Base-by-base conservation (phyloP, 2,888 invertebrate species). In the Dioctria rufipes region DNA sequence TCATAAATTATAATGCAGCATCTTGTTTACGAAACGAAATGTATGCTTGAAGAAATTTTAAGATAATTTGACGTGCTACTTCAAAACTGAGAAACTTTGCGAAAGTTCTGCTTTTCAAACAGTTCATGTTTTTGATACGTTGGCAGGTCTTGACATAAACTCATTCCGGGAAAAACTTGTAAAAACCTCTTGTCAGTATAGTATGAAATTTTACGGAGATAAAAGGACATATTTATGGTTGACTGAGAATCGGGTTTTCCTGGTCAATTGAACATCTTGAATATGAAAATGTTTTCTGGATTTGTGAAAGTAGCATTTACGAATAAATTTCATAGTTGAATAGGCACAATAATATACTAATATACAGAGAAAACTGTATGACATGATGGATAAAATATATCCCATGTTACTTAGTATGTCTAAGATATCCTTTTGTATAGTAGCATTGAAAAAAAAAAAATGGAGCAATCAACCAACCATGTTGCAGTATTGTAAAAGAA, bases 251-350 rank as follows among this genome's bases (percentile, higher is more conserved):
- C 77, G 77, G 77, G 77, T 77, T 77, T 77, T 77, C 77, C 77
- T 77, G 77, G 77, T 77, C 77, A 77, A 77, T 77, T 77, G 77
- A 77, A 42, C 63, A 63, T 77, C 63, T 77, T 63, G 77, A 77
- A 77, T 77, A 77, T 77, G 77, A 77, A 77, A 77, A 77, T 77
- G 77, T 77, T 77, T 77, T 77, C 77, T 51, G 61, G 49, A 77
- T 77, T 77, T 77, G 63, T 63, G 49, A 77, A 63, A 77, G 63
- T 61, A 77, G 63, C 46, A 77, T 77, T 63, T 63, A 49, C 25
- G 77, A 77, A 77, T 77, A 63, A 25, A 77, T 77, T 77, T 77
- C 46, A 63, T 63, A 63, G 77, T 8, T 63, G 77, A 77, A 54
- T 9, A 58, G 60, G 3, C n/a, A 58, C 42, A 73, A 73, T 73